These are phyloP conservation scores for Teinopalpus imperialis DNA, from an alignment of 2,888 invertebrate genomes.

Conservation along the genomic window DNA sequence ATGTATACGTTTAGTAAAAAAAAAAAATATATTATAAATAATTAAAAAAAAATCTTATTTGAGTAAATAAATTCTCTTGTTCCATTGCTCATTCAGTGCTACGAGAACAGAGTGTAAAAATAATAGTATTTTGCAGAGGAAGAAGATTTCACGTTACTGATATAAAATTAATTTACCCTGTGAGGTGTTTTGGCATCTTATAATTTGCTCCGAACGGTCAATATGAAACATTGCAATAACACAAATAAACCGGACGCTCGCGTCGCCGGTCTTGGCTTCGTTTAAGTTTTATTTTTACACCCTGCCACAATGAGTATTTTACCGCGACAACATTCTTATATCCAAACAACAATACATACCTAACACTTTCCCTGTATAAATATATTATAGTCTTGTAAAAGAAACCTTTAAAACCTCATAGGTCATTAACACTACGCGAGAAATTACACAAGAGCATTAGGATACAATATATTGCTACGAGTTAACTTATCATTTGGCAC, in stretches of 20 bases:
- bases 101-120: slow-evolving; percentile 74
- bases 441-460: slow-evolving; percentile 79
- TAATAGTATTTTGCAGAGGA: slow-evolving; percentile 38
- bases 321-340: slow-evolving; percentile 75
- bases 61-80: slow-evolving; percentile 82
- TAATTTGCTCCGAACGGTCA: neutral
- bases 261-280: slow-evolving; percentile 28
- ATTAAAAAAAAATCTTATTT: slow-evolving; percentile 73
- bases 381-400: slow-evolving; percentile 81
- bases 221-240: neutral
- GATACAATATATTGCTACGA: slow-evolving; percentile 79
- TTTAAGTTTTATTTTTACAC: slow-evolving; percentile 66
- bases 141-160: slow-evolving; percentile 3
- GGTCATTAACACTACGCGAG: slow-evolving; percentile 79
- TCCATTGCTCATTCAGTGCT: slow-evolving; percentile 79
- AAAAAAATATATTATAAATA: slow-evolving; percentile 67
- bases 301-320: slow-evolving; percentile 76
- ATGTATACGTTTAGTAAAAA: slow-evolving; percentile 75
- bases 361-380: slow-evolving; percentile 81
- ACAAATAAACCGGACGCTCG: slow-evolving; percentile 6
- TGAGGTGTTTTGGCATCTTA: slow-evolving; percentile 26
- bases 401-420: slow-evolving; percentile 78
- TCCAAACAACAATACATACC: slow-evolving; percentile 76
- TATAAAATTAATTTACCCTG: slow-evolving; percentile 29
- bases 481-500: slow-evolving; percentile 83